These are phyloP conservation scores for Catocala nupta DNA, from an alignment of 2,888 invertebrate genomes.

Conservation along the genomic window DNA sequence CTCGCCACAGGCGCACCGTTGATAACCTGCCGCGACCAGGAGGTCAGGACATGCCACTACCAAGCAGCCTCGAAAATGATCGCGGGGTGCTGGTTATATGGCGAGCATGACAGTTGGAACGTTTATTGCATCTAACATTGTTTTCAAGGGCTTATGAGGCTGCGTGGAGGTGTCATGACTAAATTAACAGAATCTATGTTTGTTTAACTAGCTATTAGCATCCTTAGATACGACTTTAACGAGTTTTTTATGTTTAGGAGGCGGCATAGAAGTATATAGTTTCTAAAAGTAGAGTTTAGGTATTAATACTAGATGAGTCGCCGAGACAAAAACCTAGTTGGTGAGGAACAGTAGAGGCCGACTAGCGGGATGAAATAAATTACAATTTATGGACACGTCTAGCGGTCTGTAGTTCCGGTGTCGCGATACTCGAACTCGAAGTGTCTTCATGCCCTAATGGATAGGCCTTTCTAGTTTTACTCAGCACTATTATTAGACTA, in stretches of 20 bases:
- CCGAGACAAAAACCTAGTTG: neutral
- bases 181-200: constrained; percentile 1
- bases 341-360: neutral
- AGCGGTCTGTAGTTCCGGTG: constrained; percentile 19
- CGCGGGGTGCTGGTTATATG: constrained; percentile 44
- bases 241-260: too few relatives aligned
- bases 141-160: constrained; percentile 16
- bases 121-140: neutral
- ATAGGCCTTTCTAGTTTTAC: too few relatives aligned
- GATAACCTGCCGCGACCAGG: constrained; percentile 73
- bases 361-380: constrained; percentile 13
- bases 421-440: neutral
- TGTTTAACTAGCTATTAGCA: too few relatives aligned
- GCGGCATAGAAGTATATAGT: too few relatives aligned
- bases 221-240: too few relatives aligned
- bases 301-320: too few relatives aligned
- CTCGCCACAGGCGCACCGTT: constrained; percentile 71
- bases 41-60: constrained; percentile 31
- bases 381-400: constrained; percentile 10
- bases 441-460: too few relatives aligned
- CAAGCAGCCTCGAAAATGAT: constrained; percentile 66
- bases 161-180: constrained; percentile 24
- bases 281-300: too few relatives aligned
- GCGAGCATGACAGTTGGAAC: constrained; percentile 4
- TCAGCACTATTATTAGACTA: neutral